Percentiles rank a stretch among this genome's conserved stretches.
These are phyloP conservation scores for Harpagoxenus sublaevis DNA, from an alignment of 2,888 invertebrate genomes.

Conservation along the genomic window DNA sequence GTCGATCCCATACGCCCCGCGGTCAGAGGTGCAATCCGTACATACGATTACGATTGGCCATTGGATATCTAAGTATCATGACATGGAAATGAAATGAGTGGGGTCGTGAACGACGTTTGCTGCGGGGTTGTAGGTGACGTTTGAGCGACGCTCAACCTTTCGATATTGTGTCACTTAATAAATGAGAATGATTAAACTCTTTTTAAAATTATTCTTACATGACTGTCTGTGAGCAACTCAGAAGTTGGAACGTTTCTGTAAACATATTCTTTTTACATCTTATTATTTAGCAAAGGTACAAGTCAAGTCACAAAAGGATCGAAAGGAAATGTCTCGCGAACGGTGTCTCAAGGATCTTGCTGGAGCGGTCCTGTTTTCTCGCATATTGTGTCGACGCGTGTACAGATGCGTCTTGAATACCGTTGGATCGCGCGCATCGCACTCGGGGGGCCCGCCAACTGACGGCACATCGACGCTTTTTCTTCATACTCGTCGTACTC, in stretches of 20 bases:
- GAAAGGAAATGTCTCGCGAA: constrained; percentile 16
- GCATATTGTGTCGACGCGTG: constrained; percentile 22
- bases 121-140: neutral
- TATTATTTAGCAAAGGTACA: neutral
- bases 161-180: neutral
- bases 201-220: neutral
- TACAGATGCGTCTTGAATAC: constrained; percentile 45
- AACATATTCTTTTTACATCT: neutral
- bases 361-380: constrained; percentile 37
- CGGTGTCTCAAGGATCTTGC: neutral
- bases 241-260: neutral
- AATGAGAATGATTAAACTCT: neutral
- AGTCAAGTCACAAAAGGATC: neutral
- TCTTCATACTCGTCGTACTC: constrained; percentile 45
- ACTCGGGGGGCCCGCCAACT: constrained; percentile 38
- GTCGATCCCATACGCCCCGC: constrained; percentile 44
- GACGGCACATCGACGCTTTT: constrained; percentile 44
- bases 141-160: neutral
- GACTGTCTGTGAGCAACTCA: neutral
- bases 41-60: constrained; percentile 38
- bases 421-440: constrained; percentile 39
- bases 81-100: constrained; percentile 19
- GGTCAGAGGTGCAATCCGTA: constrained; percentile 51
- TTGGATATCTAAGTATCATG: constrained; percentile 28
- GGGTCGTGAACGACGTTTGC: neutral